These are phyloP conservation scores for Pseudoips prasinana DNA, from an alignment of 2,888 invertebrate species.

Conservation along the genomic window DNA sequence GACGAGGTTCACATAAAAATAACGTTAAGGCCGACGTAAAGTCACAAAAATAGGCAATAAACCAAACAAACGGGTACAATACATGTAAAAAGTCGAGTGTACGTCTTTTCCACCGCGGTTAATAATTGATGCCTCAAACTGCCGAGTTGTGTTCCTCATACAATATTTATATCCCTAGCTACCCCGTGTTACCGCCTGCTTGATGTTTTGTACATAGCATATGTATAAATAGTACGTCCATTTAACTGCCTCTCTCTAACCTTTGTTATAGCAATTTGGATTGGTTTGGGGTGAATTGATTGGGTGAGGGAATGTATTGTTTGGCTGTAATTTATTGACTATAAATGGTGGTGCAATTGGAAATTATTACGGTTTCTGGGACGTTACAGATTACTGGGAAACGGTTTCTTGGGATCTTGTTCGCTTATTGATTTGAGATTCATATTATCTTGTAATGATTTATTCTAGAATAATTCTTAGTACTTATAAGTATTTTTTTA, in stretches of 20 bases:
- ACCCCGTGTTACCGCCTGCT: conserved; percentile 73
- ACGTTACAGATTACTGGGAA: too few species aligned
- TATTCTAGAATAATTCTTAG: too few species aligned
- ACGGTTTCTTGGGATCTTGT: too few species aligned
- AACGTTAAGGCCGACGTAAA: conserved; percentile 59
- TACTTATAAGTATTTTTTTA: too few species aligned
- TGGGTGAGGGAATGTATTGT: conserved; percentile 39
- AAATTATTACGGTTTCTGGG: conserved; percentile 2
- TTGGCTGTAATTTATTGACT: conserved; percentile 25
- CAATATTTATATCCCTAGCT: conserved; percentile 73
- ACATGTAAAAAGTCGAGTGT: conserved; percentile 70
- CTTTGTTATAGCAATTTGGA: conserved; percentile 47
- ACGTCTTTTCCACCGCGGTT: conserved; percentile 68
- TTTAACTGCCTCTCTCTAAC: conserved; percentile 42
- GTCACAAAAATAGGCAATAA: conserved; percentile 74
- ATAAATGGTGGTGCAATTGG: conserved; percentile 1
- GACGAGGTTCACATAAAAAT: conserved; percentile 53
- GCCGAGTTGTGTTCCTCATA: conserved; percentile 81
- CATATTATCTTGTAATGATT: too few species aligned
- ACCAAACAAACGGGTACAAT: conserved; percentile 63
- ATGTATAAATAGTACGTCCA: conserved; percentile 41
- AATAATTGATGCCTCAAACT: conserved; percentile 80
- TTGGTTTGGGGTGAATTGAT: conserved; percentile 46
- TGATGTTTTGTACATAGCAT: conserved; percentile 44
- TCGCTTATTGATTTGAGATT: too few species aligned